Base-by-base conservation (phyloP, 2,797 vertebrate genomes). In the Lophius americanus region DNA sequence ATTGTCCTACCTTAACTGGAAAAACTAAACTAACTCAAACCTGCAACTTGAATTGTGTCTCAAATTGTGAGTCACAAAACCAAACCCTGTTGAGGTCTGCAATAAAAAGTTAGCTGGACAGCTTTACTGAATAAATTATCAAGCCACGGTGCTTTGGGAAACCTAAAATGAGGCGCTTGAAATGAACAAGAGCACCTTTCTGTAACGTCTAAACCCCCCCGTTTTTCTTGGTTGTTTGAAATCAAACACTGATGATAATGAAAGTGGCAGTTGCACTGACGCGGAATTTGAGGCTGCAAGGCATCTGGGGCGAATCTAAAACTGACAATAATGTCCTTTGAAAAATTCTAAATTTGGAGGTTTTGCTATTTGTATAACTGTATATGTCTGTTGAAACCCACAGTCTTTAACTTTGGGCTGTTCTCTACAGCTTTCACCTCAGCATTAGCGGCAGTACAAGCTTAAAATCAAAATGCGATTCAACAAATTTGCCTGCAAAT, bases 81-180 rank as follows among this genome's bases (percentile, higher is more conserved):
- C 55, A 74, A 65, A 70, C 7, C 14, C 60, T 64, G 67, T 60
- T 70, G 69, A 70, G 71, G 72, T 85, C 75, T 85, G 70, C 70
- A 70, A 69, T 87, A 88, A 87, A 91, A 87, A 55, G 43, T 89
- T 87, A 85, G 88, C 75, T 67, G 64, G 86, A 85, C 79, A 85
- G 75, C 68, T 88, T 90, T 88, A 91, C 67, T 86, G 83, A 89
- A 87, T 88, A 85, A 89, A 85, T 88, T 91, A 90, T 87, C 87
- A 86, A 86, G 77, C 59, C 51, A 56, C 82, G 69, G 81, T 72
- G 76, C 73, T 85, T 85, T 83, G 79, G 44, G 14, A 85, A 84
- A 78, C 67, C 58, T 68, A 72, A 75, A 84, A 79, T 72, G 72
- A 78, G 73, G 69, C 11, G 44, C 79, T 82, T 81, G 75, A 86